These are phyloP conservation scores for Congeria kusceri DNA, from an alignment of 2,888 invertebrate genomes.

Conservation along the genomic window DNA sequence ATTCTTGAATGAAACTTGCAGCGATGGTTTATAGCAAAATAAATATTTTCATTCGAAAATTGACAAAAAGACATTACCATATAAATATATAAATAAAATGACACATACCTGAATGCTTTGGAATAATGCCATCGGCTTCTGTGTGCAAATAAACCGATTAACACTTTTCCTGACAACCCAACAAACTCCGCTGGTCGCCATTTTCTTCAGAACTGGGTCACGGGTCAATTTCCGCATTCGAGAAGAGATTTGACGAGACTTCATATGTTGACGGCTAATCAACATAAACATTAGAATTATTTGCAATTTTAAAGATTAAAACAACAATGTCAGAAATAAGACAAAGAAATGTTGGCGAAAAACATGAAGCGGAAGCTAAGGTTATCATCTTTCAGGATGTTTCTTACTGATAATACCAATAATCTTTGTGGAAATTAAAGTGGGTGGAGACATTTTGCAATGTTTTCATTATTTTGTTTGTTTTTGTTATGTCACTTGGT, in stretches of 20 bases:
- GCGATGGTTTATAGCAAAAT: too few species aligned
- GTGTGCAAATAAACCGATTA: constrained; percentile 51
- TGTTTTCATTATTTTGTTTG: background rate
- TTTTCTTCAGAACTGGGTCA: constrained; percentile 44
- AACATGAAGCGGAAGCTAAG: constrained; percentile 40
- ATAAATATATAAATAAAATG: background rate
- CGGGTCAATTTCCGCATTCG: constrained; percentile 33
- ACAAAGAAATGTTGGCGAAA: constrained; percentile 51
- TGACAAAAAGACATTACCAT: too few species aligned
- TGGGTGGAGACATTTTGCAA: constrained; percentile 47
- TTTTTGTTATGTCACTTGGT: background rate
- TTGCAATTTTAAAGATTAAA: background rate
- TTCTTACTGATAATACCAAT: background rate
- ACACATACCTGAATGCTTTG: constrained; percentile 51
- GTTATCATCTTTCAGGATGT: constrained; percentile 12
- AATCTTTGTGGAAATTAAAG: constrained; percentile 40
- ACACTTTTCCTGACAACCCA: constrained; percentile 71
- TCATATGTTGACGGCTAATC: constrained; percentile 46
- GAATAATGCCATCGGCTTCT: constrained; percentile 4
- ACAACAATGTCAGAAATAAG: constrained; percentile 56
- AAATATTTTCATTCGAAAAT: too few species aligned
- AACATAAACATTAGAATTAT: constrained; percentile 52
- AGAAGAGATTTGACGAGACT: constrained; percentile 39
- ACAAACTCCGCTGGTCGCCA: constrained; percentile 67
- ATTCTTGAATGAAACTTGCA: too few species aligned